phyloP scores from a whole-genome alignment of 2,888 invertebrate genomes.

The Volucella inflata region DNA sequence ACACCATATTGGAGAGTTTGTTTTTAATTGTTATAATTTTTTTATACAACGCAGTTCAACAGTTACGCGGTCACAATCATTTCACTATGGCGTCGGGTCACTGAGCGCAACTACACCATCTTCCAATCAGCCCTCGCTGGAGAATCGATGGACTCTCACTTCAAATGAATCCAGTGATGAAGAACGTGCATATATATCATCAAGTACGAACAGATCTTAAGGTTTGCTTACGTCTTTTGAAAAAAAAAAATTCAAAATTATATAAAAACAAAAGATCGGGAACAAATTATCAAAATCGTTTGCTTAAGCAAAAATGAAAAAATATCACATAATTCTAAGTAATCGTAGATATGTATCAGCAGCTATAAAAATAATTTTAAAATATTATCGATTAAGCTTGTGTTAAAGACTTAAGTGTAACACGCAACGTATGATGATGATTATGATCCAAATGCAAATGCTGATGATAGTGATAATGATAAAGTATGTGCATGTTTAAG shows the following conservation, averaged over 20 bases:
- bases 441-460: not conserved
- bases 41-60: constrained; percentile 82
- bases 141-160: constrained; percentile 77
- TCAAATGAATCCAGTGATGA: constrained; percentile 78
- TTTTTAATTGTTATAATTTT: constrained; percentile 21
- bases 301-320: constrained; percentile 44
- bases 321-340: constrained; percentile 68
- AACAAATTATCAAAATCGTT: constrained; percentile 29
- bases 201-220: constrained; percentile 72
- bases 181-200: constrained; percentile 74
- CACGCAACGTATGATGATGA: not conserved
- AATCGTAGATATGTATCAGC: constrained; percentile 54
- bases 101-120: constrained; percentile 60
- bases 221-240: constrained; percentile 41
- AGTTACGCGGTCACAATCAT: constrained; percentile 87
- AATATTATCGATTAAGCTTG: constrained; percentile 44
- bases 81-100: constrained; percentile 84
- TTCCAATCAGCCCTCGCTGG: constrained; percentile 64
- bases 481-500: constrained; percentile 43
- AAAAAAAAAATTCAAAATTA: constrained; percentile 3
- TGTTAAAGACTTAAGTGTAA: constrained; percentile 22
- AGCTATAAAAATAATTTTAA: constrained; percentile 55
- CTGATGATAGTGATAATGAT: not conserved
- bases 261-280: constrained; percentile 37
- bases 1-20: constrained; percentile 22